Conservation (phyloP, 2,888 invertebrate genomes). For the Scaptomyza flava region DNA sequence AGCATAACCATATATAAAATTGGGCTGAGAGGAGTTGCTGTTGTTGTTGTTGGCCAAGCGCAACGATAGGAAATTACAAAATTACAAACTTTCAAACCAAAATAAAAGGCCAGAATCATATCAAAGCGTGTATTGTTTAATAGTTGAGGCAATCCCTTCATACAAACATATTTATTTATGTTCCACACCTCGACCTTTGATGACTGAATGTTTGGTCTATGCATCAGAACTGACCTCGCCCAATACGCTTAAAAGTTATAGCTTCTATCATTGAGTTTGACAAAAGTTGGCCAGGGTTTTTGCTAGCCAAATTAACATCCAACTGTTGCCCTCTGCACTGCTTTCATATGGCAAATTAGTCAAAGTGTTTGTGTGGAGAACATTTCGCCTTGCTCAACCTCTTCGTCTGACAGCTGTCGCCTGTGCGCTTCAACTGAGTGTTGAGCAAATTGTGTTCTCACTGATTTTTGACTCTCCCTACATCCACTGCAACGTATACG, state of each 20-base stretch:
- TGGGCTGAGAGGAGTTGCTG: conserved; percentile 2
- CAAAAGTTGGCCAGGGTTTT: conserved; percentile 15
- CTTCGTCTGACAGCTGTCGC: conserved; percentile 13
- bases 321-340: conserved; percentile 1
- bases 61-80: conserved; percentile 34
- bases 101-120: conserved; percentile 1
- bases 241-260: background rate
- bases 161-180: no score
- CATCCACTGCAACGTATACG: conserved; percentile 9
- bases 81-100: background rate
- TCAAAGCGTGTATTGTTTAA: background rate
- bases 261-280: no score
- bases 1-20: conserved; percentile 13
- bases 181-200: conserved; percentile 5
- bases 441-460: background rate
- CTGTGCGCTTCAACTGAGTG: conserved; percentile 9
- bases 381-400: background rate
- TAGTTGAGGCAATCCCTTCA: conserved; percentile 1
- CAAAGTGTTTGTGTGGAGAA: conserved; percentile 8
- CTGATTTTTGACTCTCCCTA: conserved; percentile 12
- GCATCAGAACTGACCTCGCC: conserved; percentile 1
- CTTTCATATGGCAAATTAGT: conserved; percentile 25
- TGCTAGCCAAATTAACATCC: conserved; percentile 5
- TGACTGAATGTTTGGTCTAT: background rate
- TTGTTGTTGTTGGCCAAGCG: conserved; percentile 24